A percentile compares a stretch with the other conserved stretches of the same genome.
These are phyloP conservation scores for Lagria hirta DNA, from an alignment of 2,888 invertebrate species.

Conservation along the genomic window DNA sequence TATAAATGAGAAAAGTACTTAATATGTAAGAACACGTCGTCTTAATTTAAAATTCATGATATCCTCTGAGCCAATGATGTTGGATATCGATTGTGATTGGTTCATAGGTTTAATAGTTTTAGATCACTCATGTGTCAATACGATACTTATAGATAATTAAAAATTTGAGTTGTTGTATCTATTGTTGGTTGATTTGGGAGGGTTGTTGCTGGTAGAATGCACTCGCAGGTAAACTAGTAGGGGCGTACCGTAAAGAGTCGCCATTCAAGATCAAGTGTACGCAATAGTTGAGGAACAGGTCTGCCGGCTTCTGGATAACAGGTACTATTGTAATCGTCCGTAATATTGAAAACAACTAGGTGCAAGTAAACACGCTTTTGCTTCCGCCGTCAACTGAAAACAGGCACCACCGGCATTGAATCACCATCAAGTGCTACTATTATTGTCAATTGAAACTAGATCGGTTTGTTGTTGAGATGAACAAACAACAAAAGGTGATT, in stretches of 20 bases:
- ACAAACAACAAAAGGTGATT: constrained; percentile 3
- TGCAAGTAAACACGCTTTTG: constrained; percentile 39
- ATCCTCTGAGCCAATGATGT: constrained; percentile 31
- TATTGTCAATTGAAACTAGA: constrained; percentile 3
- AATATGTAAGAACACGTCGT: constrained; percentile 27
- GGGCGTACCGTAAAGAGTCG: constrained; percentile 48
- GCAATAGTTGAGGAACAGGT: constrained; percentile 55
- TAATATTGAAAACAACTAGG: constrained; percentile 50
- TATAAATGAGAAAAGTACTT: too few species aligned
- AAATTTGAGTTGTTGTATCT: too few species aligned
- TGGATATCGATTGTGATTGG: constrained; percentile 40
- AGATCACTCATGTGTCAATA: background rate
- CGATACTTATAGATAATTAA: constrained; percentile 1
- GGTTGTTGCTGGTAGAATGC: constrained; percentile 31
- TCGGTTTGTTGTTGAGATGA: constrained; percentile 11
- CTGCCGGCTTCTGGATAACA: constrained; percentile 52
- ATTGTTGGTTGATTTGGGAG: constrained; percentile 3
- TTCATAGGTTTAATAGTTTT: constrained; percentile 29
- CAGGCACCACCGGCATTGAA: too few species aligned
- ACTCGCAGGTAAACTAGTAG: constrained; percentile 50
- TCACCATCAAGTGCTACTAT: too few species aligned
- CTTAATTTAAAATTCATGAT: constrained; percentile 41
- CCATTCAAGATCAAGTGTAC: constrained; percentile 54
- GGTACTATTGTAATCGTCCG: constrained; percentile 55
- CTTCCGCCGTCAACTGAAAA: too few species aligned